Evolutionary conservation across 2,888 invertebrate species (phyloP).

Genomic region (Drosophila crucigera): DNA sequence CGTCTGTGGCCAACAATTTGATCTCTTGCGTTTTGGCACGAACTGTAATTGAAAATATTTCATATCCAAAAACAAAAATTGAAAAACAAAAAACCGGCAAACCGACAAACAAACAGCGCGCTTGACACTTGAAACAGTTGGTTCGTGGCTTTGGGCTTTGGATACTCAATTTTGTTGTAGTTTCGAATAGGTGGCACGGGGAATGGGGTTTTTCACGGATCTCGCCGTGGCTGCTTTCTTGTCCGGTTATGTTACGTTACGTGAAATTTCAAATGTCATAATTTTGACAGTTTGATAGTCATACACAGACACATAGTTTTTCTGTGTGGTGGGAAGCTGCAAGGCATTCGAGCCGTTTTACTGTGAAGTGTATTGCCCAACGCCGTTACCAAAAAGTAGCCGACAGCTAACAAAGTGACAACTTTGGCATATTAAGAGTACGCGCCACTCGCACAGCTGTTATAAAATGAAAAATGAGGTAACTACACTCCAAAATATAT

Average conservation of each 20-base stretch:
- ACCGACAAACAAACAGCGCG: constrained; percentile 59
- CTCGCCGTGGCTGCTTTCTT: constrained; percentile 68
- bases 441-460: constrained; percentile 44
- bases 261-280: constrained; percentile 82
- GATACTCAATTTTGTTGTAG: constrained; percentile 11
- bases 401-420: constrained; percentile 61
- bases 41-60: constrained; percentile 80
- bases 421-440: constrained; percentile 48
- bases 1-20: constrained; percentile 65
- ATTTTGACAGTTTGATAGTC: constrained; percentile 80
- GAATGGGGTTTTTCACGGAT: constrained; percentile 60
- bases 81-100: constrained; percentile 26
- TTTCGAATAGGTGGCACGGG: constrained; percentile 9
- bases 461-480: neutral
- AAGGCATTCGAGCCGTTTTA: constrained; percentile 38
- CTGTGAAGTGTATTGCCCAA: constrained; percentile 56
- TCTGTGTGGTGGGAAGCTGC: constrained; percentile 45
- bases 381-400: constrained; percentile 68
- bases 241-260: constrained; percentile 73
- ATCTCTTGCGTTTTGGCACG: constrained; percentile 77
- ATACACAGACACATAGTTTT: constrained; percentile 43
- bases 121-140: constrained; percentile 79
- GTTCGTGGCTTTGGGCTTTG: constrained; percentile 52
- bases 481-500: neutral
- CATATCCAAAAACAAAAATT: constrained; percentile 33